A percentile compares a stretch with the other conserved stretches of the same genome.
These are phyloP conservation scores for Caerostris extrusa DNA, from an alignment of 1,140 invertebrate species.

Conservation along the genomic window DNA sequence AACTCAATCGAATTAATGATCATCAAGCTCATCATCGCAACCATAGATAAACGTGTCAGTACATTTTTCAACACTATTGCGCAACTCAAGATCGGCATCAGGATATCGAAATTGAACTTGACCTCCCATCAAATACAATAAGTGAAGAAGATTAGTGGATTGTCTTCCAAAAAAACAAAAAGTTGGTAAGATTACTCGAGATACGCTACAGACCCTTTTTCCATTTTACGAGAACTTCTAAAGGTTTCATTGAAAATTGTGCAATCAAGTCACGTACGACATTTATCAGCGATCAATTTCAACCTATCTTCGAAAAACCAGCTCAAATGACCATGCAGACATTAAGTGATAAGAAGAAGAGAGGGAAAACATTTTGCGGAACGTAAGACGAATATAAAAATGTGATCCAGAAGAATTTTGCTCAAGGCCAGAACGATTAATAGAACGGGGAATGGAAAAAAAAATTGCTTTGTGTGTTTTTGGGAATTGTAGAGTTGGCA, in stretches of 20 bases:
- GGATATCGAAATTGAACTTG: neutral
- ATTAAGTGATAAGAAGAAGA: slow-evolving; percentile 9
- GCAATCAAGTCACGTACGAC: slow-evolving; percentile 1
- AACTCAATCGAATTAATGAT: slow-evolving; percentile 16
- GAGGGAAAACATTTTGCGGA: neutral
- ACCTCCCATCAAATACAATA: neutral
- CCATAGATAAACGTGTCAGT: neutral
- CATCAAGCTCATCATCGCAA: neutral
- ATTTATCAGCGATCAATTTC: slow-evolving; percentile 64
- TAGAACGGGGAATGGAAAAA: neutral
- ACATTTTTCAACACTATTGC: neutral
- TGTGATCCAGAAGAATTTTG: neutral
- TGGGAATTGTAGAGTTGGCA: neutral
- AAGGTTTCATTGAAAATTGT: slow-evolving; percentile 59
- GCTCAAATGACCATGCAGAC: slow-evolving; percentile 23
- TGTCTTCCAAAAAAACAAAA: neutral
- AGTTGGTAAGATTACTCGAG: neutral
- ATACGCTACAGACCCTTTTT: neutral
- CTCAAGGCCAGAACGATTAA: neutral
- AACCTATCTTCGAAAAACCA: neutral
- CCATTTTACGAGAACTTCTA: neutral
- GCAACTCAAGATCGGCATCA: neutral
- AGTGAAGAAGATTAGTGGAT: neutral
- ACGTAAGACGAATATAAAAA: slow-evolving; percentile 47
- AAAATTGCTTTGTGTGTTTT: neutral